These are phyloP conservation scores for Lycocorax pyrrhopterus DNA, from an alignment of 2,113 vertebrate species.

Conservation along the genomic window DNA sequence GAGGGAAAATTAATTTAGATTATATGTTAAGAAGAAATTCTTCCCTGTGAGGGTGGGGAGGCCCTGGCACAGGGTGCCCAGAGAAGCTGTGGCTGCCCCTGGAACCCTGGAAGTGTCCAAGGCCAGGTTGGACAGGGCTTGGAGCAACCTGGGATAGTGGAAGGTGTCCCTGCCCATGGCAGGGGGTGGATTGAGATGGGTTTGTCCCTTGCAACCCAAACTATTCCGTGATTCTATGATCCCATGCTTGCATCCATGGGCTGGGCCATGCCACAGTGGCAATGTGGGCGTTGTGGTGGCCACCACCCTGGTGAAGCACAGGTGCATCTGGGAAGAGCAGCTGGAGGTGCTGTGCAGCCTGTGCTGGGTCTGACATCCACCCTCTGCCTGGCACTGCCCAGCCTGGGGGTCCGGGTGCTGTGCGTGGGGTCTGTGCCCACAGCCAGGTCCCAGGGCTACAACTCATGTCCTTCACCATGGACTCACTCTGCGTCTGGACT, in stretches of 20 bases:
- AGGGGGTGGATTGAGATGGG: rapidly evolving
- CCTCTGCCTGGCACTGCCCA: not conserved
- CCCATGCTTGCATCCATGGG: rapidly evolving
- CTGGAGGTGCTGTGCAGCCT: not conserved
- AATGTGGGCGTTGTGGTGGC: not conserved
- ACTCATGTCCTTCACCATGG: rapidly evolving
- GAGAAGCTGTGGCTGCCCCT: not conserved
- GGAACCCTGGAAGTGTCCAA: not conserved
- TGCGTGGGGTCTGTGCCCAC: not conserved
- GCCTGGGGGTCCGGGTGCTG: not conserved
- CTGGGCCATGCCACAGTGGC: not conserved
- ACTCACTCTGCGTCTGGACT: rapidly evolving
- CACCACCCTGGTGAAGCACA: not conserved
- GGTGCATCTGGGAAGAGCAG: not conserved
- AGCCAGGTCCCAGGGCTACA: not conserved
- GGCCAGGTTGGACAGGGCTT: rapidly evolving
- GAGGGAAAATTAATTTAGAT: not conserved
- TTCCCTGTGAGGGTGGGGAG: rapidly evolving
- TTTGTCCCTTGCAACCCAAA: not conserved
- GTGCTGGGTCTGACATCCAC: rapidly evolving
- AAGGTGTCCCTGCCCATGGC: not conserved
- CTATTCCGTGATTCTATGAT: not conserved
- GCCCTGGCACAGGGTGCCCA: not conserved
- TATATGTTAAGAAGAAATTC: not conserved
- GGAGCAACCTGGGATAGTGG: not conserved